A percentile compares a stretch with the other conserved stretches of the same genome.
Evolutionary conservation across 2,113 vertebrate genomes (phyloP).

Genomic region (Tauraco erythrolophus): DNA sequence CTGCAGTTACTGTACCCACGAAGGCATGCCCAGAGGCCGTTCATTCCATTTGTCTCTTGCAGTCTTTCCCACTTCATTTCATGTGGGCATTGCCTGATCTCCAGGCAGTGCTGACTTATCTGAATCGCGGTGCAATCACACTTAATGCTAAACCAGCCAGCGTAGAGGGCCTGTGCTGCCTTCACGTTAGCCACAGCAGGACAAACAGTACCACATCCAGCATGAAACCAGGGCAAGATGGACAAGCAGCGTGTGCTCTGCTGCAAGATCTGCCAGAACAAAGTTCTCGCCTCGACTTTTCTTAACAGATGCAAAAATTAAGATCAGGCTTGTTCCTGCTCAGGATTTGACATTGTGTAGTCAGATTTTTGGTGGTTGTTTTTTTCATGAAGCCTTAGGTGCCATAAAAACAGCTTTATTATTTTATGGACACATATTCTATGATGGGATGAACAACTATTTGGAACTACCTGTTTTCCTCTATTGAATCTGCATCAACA

Average conservation of each 20-base stretch:
- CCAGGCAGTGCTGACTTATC: neutral
- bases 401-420: neutral
- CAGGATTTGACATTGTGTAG: neutral
- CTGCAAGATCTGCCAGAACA: neutral
- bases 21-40: neutral
- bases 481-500: neutral
- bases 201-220: neutral
- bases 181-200: neutral
- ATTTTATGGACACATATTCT: neutral
- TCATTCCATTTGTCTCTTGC: neutral
- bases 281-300: neutral
- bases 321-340: neutral
- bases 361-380: neutral
- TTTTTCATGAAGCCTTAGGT: neutral
- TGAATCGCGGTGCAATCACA: neutral
- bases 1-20: neutral
- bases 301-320: neutral
- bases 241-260: neutral
- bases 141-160: neutral
- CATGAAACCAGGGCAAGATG: neutral
- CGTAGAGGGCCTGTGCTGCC: neutral
- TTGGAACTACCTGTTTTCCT: neutral
- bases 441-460: neutral
- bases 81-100: neutral
- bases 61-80: neutral